A percentile compares a stretch with the other conserved stretches of the same genome.
Conservation (phyloP, 2,888 invertebrate species). For the Leptopterna dolabrata region DNA sequence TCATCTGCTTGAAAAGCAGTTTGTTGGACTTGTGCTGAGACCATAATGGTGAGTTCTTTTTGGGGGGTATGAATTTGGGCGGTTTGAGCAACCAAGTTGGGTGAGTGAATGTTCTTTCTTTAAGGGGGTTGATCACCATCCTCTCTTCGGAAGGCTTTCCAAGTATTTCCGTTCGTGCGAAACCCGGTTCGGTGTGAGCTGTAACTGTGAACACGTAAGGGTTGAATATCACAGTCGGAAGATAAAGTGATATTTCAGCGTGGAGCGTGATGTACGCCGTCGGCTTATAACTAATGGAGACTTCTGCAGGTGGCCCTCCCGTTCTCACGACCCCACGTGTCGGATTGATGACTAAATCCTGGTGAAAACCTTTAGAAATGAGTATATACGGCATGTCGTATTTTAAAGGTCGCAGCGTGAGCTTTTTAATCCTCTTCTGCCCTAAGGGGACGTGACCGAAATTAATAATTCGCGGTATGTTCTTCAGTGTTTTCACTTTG, state of each 20-base stretch:
- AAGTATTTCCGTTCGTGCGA: not conserved
- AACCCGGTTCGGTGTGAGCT: constrained; percentile 27
- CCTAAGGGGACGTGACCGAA: constrained; percentile 36
- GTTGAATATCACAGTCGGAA: constrained; percentile 16
- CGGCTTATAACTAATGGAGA: constrained; percentile 26
- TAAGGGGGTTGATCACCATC: not conserved
- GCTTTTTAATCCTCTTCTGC: not conserved
- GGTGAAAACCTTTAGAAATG: not conserved
- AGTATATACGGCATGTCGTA: constrained; percentile 10
- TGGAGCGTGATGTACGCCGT: constrained; percentile 31
- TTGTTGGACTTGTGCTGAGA: constrained; percentile 29
- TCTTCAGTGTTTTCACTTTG: not conserved
- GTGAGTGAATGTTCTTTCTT: not conserved
- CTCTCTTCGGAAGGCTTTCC: not conserved
- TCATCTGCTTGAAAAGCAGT: constrained; percentile 24
- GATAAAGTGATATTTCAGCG: not conserved
- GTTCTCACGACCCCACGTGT: constrained; percentile 9
- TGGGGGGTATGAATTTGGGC: not conserved
- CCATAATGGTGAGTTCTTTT: constrained; percentile 6
- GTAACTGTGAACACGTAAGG: constrained; percentile 27
- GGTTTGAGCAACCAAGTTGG: constrained; percentile 10
- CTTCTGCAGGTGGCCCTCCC: constrained; percentile 14
- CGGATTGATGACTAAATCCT: constrained; percentile 27
- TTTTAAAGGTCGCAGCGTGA: constrained; percentile 13
- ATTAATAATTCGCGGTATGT: constrained; percentile 22